Base-by-base conservation (phyloP, 2,888 invertebrate species). In the Bursaphelenchus okinawaensis region DNA sequence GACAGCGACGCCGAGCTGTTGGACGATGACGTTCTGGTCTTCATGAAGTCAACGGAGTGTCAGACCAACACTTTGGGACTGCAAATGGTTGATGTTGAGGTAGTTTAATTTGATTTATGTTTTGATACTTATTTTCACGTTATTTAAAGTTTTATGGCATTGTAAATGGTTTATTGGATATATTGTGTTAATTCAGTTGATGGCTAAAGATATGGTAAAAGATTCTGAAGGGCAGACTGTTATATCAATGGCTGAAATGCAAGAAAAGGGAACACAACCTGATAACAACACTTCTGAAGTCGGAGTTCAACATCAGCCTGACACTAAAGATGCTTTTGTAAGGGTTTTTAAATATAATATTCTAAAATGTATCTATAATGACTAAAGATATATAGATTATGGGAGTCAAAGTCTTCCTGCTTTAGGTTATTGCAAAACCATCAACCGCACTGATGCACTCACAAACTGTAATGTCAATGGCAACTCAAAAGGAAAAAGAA, bases 11-110 rank as follows among this genome's bases (percentile, higher is more conserved):
- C 29, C 16, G 60, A 40, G 12, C n/a, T 40, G n/a, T n/a, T 40
- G 40, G 40, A 59, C 12, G 50, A 59, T 31, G 56, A 56, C 1
- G 16, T 59, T 29, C 26, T 55, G 50, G 55, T 59, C 40, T 59
- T 59, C 60, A 22, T 50, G 22, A 31, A 16, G 16, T 2, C 50
- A 1, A 31, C 29, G n/a, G 60, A 59, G 24, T 16, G 24, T 22
- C 60, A 59, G 55, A 59, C 60, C 12, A 50, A 56, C 8, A 56
- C 50, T 20, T 6, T 51, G 26, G 26, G n/a, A 7, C 50, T 56
- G 8, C 26, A 56, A n/a, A 24, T 24, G 19, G 20, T 9, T n/a
- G 57, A 56, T 56, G 57, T 19, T 9, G 57, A 56, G 57, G 55
- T 54, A 54, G n/a, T n/a, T n/a, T n/a, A n/a, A n/a, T n/a, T n/a